Evolutionary conservation across 2,888 invertebrate species (phyloP), one percentile per base, ranked within the genome.

Genomic region (Linyphia triangularis): DNA sequence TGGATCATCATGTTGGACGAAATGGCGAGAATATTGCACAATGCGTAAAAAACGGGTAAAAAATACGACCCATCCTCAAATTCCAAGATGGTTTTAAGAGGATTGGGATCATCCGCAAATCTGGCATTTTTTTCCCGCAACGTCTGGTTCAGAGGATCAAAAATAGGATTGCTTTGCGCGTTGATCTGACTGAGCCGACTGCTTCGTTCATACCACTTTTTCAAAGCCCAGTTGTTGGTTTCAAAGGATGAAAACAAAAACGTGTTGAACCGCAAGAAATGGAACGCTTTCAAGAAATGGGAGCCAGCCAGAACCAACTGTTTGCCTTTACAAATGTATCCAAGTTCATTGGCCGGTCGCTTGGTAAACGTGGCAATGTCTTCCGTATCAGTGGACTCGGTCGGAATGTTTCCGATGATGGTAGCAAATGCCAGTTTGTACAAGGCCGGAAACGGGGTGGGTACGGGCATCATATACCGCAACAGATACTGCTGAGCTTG

Each of bases 31-130:
- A 19, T 13, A 69, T 69, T 57, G 26, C 28, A 59, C 0, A 81
- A 24, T 0, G 79, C 57, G n/a, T 70, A 81, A 70, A 81, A 70
- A 1, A 33, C 33, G 22, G 69, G 37, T 19, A 69, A 22, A 69
- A 69, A 69, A 13, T 69, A 69, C 37, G 37, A 69, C 0, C 67
- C 40, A 19, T 19, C 9, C 2, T 69, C 33, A 9, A 40, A 37
- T 37, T 69, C 33, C 69, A 69, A 37, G 9, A 69, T 69, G 37
- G 69, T 69, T 69, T 69, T 69, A 5, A 69, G 19, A 0, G 69
- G 69, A 5, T 69, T 69, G n/a, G 40, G 40, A 22, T 69, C 69
- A 24, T 19, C 4, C 13, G 24, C 10, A 33, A 69, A 33, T 1
- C 24, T 40, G 7, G n/a, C 5, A 19, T 67, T 67, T 22, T 30